Conservation (phyloP, 2,888 invertebrate species). For the Gymnosoma rotundatum region DNA sequence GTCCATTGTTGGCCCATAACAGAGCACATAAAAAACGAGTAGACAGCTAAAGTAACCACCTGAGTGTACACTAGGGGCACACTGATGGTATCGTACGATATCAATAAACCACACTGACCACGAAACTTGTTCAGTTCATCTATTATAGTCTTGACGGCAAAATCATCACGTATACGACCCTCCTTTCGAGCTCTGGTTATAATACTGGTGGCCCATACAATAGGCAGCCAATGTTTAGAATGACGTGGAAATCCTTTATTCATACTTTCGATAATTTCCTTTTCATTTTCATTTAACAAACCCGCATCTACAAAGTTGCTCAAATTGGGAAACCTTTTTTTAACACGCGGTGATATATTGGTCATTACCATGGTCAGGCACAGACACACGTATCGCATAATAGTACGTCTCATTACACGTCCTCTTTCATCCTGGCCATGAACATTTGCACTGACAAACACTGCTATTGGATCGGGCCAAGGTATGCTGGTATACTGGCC, state of each 20-base stretch:
- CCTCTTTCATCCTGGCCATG: constrained; percentile 94
- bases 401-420: constrained; percentile 90
- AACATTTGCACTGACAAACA: constrained; percentile 92
- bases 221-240: constrained; percentile 94
- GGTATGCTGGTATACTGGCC: constrained; percentile 92
- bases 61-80: constrained; percentile 93
- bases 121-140: constrained; percentile 93
- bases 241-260: constrained; percentile 92
- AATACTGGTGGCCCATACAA: constrained; percentile 95
- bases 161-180: constrained; percentile 94
- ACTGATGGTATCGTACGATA: constrained; percentile 89
- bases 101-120: constrained; percentile 89
- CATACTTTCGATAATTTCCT: constrained; percentile 89
- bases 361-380: constrained; percentile 94
- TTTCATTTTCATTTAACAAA: constrained; percentile 91
- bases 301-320: constrained; percentile 93
- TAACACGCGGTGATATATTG: constrained; percentile 93
- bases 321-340: constrained; percentile 93
- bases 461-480: constrained; percentile 93
- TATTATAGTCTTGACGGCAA: constrained; percentile 94
- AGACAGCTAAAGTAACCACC: constrained; percentile 93
- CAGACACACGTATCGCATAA: constrained; percentile 92
- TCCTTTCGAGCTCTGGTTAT: constrained; percentile 94
- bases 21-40: constrained; percentile 94
- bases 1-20: constrained; percentile 95